Evolutionary conservation across 92 coral and sea anemone species (phyloP), one percentile per base, ranked within the genome.

Genomic region (Epizoanthus rinbou): DNA sequence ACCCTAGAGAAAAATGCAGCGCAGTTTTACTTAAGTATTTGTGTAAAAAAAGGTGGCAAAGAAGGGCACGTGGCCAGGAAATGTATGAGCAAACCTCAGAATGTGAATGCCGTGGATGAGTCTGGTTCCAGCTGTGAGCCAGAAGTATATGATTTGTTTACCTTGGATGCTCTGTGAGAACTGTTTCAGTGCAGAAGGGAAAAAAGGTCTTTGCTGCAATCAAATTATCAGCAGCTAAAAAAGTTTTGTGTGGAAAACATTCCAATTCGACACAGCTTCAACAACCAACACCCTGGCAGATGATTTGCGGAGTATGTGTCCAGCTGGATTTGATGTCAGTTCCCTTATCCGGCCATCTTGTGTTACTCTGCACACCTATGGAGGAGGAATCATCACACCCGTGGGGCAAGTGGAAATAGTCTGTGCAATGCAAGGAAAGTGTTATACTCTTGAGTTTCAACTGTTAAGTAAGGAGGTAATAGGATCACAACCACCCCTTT

Each of bases 11-110:
- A 66, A 80, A 39, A 50, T 63, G 82, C 50, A 19, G 53, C 45
- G 69, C 56, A 76, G 2, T 58, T 31, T 11, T 76, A 19, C 10
- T 58, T 53, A 57, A 76, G 47, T 57, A 76, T 31, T 41, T 18
- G 57, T 78, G 84, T 39, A 75, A 41, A 80, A 63, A 83, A 83
- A 66, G 52, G 82, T 76, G 82, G 82, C 54, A 58, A 54, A 60
- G 79, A 6, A 37, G 79, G 82, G 54, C 82, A 76, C 53, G 66
- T 81, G 1, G 85, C 85, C 74, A 45, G 64, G 52, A 81, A 81
- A 68, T 81, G 85, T 68, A 1, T 45, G 85, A 64, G 76, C 75
- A 81, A 81, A 43, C 63, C 75, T 68, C 75, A 81, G 41, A 66
- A 68, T 57, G 70, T 76, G 82, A 76, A 59, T 76, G 50, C 53